Conservation (phyloP, 1,140 invertebrate species). For the Stenopsyche tienmushanensis region DNA sequence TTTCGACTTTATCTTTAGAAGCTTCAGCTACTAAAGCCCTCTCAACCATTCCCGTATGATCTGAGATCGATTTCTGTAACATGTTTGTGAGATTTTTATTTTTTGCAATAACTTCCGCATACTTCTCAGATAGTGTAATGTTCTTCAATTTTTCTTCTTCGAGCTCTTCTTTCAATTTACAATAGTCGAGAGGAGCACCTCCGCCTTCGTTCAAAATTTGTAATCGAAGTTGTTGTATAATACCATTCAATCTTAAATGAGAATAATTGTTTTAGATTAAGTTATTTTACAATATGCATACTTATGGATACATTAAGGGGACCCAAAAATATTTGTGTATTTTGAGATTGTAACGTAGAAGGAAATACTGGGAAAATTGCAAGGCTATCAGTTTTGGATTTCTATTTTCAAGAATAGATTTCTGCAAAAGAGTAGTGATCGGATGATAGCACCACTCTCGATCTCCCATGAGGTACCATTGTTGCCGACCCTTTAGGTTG, state of each 20-base stretch:
- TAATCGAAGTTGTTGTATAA: slow-evolving; percentile 65
- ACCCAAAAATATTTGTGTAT: no score
- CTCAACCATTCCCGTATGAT: slow-evolving; percentile 62
- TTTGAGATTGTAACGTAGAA: no score
- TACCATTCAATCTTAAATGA: slow-evolving; percentile 58
- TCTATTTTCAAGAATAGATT: no score
- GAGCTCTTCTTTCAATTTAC: slow-evolving; percentile 55
- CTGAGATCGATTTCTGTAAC: slow-evolving; percentile 59
- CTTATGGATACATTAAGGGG: no score
- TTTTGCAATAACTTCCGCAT: slow-evolving; percentile 54
- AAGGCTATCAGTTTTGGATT: no score
- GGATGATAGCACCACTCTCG: no score
- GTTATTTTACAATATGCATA: no score
- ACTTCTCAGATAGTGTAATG: slow-evolving; percentile 54
- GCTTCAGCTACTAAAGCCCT: slow-evolving; percentile 63
- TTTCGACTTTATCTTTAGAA: slow-evolving; percentile 64
- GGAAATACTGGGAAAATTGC: no score
- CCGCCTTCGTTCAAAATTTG: slow-evolving; percentile 56
- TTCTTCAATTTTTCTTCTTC: slow-evolving; percentile 54
- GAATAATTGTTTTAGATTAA: no score
- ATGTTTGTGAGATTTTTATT: slow-evolving; percentile 61
- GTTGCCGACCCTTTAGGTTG: no score
- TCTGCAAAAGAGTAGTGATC: no score
- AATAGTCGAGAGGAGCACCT: slow-evolving; percentile 45
- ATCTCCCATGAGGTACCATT: no score